Percentiles rank a stretch among this genome's conserved stretches.
phyloP scores from a whole-genome alignment of 2,888 invertebrate species.

The Agriopis aurantiaria region DNA sequence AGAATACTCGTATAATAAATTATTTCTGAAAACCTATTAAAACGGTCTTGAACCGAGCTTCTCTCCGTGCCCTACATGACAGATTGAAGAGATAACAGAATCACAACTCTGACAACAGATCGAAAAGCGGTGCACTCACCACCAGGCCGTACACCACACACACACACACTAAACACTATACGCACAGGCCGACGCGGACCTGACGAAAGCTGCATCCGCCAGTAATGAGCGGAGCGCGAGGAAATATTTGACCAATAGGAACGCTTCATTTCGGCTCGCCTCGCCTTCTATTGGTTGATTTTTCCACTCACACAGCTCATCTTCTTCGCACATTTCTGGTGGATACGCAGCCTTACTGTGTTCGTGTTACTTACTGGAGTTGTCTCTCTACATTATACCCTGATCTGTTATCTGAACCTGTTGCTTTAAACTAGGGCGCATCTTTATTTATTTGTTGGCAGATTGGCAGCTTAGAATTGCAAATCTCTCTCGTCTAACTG shows the following conservation, averaged over 20 bases:
- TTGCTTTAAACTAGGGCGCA: slow-evolving; percentile 30
- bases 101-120: neutral
- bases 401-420: slow-evolving; percentile 21
- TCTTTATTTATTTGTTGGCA: slow-evolving; percentile 36
- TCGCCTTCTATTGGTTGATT: too few relatives aligned
- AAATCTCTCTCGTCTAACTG: slow-evolving; percentile 15
- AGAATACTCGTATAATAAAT: slow-evolving; percentile 14
- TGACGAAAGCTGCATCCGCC: too few relatives aligned
- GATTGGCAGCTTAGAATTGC: slow-evolving; percentile 15
- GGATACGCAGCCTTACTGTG: too few relatives aligned
- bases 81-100: neutral
- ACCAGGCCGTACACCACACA: too few relatives aligned
- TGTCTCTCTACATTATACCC: neutral
- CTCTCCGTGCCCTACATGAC: slow-evolving; percentile 10
- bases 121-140: neutral
- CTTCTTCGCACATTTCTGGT: too few relatives aligned
- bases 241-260: too few relatives aligned
- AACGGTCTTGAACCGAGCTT: slow-evolving; percentile 19
- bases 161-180: too few relatives aligned
- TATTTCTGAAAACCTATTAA: slow-evolving; percentile 6
- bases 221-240: too few relatives aligned
- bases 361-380: neutral
- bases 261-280: too few relatives aligned
- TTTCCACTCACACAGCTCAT: too few relatives aligned
- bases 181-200: too few relatives aligned